A percentile compares a stretch with the other conserved stretches of the same genome.
phyloP scores from a whole-genome alignment of 1,140 invertebrate species.

The Ylistrum balloti region DNA sequence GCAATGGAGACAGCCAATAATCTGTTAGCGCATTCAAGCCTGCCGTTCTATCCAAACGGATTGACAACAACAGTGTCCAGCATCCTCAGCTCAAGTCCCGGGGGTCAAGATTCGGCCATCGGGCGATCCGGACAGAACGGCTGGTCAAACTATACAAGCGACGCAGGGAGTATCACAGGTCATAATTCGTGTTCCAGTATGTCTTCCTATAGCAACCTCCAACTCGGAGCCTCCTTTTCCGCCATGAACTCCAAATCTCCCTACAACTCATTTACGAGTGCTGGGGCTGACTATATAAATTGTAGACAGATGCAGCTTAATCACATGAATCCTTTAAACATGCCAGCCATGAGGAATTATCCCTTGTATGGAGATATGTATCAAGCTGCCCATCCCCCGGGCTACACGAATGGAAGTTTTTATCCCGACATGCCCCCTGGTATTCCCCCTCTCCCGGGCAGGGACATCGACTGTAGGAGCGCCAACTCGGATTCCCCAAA shows the following conservation, averaged over 20 bases:
- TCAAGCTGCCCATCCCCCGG: conserved; percentile 74
- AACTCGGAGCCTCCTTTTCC: conserved; percentile 76
- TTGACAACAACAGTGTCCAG: conserved; percentile 72
- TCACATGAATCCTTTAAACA: conserved; percentile 75
- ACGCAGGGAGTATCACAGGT: conserved; percentile 63
- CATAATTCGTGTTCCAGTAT: conserved; percentile 78
- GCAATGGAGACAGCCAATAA: conserved; percentile 76
- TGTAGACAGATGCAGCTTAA: conserved; percentile 80
- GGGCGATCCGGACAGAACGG: conserved; percentile 75
- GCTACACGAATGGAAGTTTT: conserved; percentile 78
- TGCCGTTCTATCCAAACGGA: conserved; percentile 75
- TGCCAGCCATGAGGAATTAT: conserved; percentile 77
- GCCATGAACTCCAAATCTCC: conserved; percentile 78
- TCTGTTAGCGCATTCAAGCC: conserved; percentile 75
- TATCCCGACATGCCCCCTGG: conserved; percentile 79
- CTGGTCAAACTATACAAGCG: conserved; percentile 76
- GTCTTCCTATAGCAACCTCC: conserved; percentile 78
- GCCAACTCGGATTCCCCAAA: conserved; percentile 76
- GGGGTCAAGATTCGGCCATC: conserved; percentile 66
- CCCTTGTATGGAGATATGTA: conserved; percentile 80
- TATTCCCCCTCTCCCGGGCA: conserved; percentile 72
- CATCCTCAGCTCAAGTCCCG: conserved; percentile 72
- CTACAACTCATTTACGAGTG: conserved; percentile 64
- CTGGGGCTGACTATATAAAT: conserved; percentile 76
- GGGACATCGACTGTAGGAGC: conserved; percentile 77